These are phyloP conservation scores for Setipinna tenuifilis DNA, from an alignment of 2,797 vertebrate species.

Conservation along the genomic window DNA sequence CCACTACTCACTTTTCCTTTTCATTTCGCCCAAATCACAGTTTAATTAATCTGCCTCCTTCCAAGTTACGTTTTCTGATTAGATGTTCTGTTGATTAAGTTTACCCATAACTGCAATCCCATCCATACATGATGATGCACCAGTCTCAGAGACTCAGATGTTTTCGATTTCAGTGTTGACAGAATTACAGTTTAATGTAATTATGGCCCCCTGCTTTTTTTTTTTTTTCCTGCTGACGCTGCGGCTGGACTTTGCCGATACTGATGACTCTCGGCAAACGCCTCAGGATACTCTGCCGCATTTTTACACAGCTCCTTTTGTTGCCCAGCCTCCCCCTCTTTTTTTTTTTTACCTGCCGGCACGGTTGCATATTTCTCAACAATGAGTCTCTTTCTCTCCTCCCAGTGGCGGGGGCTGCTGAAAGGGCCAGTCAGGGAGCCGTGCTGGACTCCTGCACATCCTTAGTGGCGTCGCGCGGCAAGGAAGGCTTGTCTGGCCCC, in stretches of 20 bases:
- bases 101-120: not conserved
- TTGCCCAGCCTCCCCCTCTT: not conserved
- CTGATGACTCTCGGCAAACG: constrained; percentile 21
- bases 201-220: not conserved
- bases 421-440: not conserved
- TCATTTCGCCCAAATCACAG: not conserved
- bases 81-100: not conserved
- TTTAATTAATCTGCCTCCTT: not conserved
- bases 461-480: not conserved
- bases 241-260: not conserved
- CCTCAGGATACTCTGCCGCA: not conserved
- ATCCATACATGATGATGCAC: not conserved
- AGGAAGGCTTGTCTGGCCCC: not conserved
- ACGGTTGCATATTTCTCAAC: constrained; percentile 1
- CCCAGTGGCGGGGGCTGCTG: not conserved
- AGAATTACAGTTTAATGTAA: constrained; percentile 25
- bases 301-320: not conserved
- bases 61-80: not conserved
- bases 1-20: not conserved
- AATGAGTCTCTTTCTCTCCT: constrained; percentile 6
- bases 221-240: constrained; percentile 8
- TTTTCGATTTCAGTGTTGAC: constrained; percentile 12
- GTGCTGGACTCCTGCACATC: not conserved
- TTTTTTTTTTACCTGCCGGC: not conserved
- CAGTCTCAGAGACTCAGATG: constrained; percentile 1